Evolutionary conservation across 2,113 vertebrate species (phyloP).

Genomic region (Bos indicus): DNA sequence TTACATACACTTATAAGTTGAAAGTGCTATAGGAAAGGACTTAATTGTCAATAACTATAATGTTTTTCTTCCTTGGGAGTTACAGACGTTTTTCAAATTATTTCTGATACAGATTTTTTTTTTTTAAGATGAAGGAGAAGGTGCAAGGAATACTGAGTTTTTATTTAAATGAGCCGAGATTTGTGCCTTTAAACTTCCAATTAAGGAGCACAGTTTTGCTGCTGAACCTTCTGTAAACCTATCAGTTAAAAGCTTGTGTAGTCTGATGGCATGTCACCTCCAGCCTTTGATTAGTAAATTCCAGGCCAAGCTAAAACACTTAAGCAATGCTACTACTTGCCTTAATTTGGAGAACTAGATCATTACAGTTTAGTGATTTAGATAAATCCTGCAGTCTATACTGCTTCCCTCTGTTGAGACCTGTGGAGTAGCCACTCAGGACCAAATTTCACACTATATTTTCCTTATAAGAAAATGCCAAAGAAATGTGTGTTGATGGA

Average conservation of each 20-base stretch:
- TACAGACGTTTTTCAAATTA: neutral
- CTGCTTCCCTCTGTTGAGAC: neutral
- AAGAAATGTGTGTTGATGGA: neutral
- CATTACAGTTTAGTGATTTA: slow-evolving; percentile 45
- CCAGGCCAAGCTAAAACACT: slow-evolving; percentile 49
- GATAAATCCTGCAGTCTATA: neutral
- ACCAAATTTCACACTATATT: slow-evolving; percentile 5
- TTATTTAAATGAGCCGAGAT: slow-evolving; percentile 54
- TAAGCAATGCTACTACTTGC: neutral
- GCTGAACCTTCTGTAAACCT: slow-evolving; percentile 40
- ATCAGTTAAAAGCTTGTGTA: slow-evolving; percentile 37
- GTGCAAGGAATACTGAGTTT: slow-evolving; percentile 10
- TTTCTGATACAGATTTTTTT: slow-evolving; percentile 7
- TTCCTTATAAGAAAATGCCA: slow-evolving; percentile 37
- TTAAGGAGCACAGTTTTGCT: slow-evolving; percentile 42
- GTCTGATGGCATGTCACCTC: slow-evolving; percentile 21
- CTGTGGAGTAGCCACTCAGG: neutral
- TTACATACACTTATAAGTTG: neutral
- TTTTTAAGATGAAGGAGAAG: neutral
- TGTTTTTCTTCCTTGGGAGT: neutral
- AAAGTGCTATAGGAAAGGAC: neutral
- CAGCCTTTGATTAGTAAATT: slow-evolving; percentile 56
- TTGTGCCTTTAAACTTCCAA: slow-evolving; percentile 57
- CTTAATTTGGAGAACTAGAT: slow-evolving; percentile 19
- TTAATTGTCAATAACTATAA: neutral